Percentiles rank a stretch among this genome's conserved stretches.
phyloP scores from a whole-genome alignment of 2,113 vertebrate species.

The Saccopteryx bilineata region DNA sequence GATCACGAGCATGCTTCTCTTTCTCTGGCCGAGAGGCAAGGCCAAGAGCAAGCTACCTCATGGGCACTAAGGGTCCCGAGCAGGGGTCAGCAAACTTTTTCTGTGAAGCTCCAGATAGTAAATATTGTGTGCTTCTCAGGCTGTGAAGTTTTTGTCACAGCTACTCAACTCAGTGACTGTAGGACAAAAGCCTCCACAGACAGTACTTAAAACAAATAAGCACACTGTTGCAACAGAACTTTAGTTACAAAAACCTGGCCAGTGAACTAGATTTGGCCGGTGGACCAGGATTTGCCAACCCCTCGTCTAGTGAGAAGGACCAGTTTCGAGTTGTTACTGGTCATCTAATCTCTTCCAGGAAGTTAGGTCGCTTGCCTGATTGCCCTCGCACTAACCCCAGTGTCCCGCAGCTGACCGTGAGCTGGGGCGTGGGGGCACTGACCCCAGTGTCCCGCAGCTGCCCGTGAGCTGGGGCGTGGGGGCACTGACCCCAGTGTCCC shows the following conservation, averaged over 20 bases:
- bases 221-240: background rate
- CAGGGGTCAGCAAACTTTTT: background rate
- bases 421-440: rapidly evolving
- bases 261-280: background rate
- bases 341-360: background rate
- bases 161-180: background rate
- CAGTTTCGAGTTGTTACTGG: background rate
- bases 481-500: too few relatives aligned
- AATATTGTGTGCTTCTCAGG: background rate
- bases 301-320: background rate
- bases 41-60: background rate
- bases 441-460: too few relatives aligned
- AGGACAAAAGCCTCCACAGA: background rate
- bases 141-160: background rate
- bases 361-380: background rate
- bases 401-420: background rate
- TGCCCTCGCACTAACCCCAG: background rate
- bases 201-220: rapidly evolving
- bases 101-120: background rate
- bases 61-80: background rate
- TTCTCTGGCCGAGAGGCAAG: background rate
- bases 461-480: too few relatives aligned
- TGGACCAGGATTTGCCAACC: background rate
- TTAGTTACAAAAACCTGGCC: background rate
- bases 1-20: background rate